These are phyloP conservation scores for Capreolus pygargus DNA, from an alignment of 2,113 vertebrate species.

Conservation along the genomic window DNA sequence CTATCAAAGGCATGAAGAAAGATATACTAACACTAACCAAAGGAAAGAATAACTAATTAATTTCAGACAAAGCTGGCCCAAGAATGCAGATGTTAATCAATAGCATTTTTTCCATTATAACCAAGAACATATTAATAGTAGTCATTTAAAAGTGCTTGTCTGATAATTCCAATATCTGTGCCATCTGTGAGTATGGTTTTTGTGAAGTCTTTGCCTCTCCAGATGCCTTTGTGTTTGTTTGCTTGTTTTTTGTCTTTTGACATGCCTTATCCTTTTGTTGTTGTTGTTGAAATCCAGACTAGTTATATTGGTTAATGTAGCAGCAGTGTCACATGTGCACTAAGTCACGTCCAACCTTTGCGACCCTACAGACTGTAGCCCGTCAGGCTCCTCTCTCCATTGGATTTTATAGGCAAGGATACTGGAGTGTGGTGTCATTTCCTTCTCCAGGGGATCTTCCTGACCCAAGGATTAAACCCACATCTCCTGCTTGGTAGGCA, in stretches of 20 bases:
- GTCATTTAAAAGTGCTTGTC: not conserved
- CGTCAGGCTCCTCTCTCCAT: not conserved
- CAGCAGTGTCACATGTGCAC: not conserved
- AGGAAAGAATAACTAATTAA: not conserved
- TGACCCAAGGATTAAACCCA: not conserved
- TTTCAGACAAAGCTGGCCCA: not conserved
- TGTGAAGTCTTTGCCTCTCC: not conserved
- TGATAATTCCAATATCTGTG: not conserved
- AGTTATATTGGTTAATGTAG: not conserved
- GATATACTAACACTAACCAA: not conserved
- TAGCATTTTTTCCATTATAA: not conserved
- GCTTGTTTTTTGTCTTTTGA: not conserved
- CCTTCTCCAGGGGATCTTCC: not conserved
- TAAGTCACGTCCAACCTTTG: rapidly evolving
- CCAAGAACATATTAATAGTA: not conserved
- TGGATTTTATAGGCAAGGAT: not conserved
- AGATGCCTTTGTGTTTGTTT: not conserved
- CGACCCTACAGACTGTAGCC: not conserved
- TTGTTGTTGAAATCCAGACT: not conserved
- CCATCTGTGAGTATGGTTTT: not conserved
- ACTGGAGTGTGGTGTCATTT: not conserved
- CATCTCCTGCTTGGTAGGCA: rapidly evolving
- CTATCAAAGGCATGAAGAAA: not conserved
- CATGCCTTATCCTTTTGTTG: not conserved
- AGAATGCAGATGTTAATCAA: not conserved